Conservation (phyloP, 2,888 invertebrate species). For the Ornithoptera alexandrae region DNA sequence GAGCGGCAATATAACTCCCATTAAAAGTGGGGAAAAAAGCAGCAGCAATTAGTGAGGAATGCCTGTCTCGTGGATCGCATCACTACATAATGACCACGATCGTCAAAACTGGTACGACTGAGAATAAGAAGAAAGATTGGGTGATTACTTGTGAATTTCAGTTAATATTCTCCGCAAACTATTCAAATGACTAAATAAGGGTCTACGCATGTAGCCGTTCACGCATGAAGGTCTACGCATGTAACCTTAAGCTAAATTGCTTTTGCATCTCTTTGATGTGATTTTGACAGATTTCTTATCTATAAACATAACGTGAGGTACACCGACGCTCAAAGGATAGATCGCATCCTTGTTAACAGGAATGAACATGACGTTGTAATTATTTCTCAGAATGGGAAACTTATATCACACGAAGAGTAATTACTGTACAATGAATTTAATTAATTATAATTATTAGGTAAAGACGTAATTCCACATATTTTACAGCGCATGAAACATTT, state of each 20-base stretch:
- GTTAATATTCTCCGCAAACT: not conserved
- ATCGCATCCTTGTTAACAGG: constrained; percentile 4
- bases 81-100: too few species aligned
- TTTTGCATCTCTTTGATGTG: not conserved
- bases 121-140: too few species aligned
- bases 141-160: too few species aligned
- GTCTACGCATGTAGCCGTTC: not conserved
- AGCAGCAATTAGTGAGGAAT: too few species aligned
- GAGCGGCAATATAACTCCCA: too few species aligned
- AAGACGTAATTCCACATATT: not conserved
- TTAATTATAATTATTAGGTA: not conserved
- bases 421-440: not conserved
- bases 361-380: not conserved
- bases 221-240: not conserved
- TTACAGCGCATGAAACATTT: not conserved
- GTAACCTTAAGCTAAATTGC: constrained; percentile 3
- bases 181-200: not conserved
- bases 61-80: too few species aligned
- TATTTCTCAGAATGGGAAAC: not conserved
- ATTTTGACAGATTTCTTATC: constrained; percentile 4
- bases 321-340: not conserved
- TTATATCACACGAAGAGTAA: too few species aligned
- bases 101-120: too few species aligned
- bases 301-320: not conserved
- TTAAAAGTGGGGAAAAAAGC: too few species aligned